A percentile compares a stretch with the other conserved stretches of the same genome.
Evolutionary conservation across 2,113 vertebrate species (phyloP).

Genomic region (Prionailurus bengalensis): DNA sequence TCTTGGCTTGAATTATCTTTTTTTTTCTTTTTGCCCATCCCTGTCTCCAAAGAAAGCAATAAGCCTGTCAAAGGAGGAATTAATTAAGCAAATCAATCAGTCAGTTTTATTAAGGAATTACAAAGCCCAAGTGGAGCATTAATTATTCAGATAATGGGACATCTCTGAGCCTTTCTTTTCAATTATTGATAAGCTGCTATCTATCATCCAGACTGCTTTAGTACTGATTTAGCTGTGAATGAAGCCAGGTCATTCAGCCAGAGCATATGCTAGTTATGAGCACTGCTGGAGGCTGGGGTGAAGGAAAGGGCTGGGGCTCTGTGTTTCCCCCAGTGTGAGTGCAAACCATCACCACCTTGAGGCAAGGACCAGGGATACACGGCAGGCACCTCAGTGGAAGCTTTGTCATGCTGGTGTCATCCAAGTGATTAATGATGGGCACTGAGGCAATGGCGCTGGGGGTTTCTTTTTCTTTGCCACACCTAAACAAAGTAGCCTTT

Average conservation of each 20-base stretch:
- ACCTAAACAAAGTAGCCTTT: background rate
- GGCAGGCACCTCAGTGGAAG: constrained; percentile 55
- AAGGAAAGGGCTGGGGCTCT: constrained; percentile 45
- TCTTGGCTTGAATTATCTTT: constrained; percentile 78
- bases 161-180: constrained; percentile 90
- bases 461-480: background rate
- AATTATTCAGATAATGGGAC: constrained; percentile 93
- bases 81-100: constrained; percentile 94
- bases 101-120: constrained; percentile 93
- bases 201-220: constrained; percentile 89
- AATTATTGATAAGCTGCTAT: constrained; percentile 91
- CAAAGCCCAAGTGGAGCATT: constrained; percentile 91
- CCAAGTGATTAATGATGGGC: constrained; percentile 33
- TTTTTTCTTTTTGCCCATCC: constrained; percentile 51
- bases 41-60: constrained; percentile 88
- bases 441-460: background rate
- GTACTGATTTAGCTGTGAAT: constrained; percentile 89
- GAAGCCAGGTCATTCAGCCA: constrained; percentile 87
- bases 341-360: constrained; percentile 31
- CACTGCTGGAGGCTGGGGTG: constrained; percentile 21
- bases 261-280: constrained; percentile 85
- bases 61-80: constrained; percentile 90
- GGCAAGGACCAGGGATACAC: background rate
- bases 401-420: background rate
- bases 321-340: constrained; percentile 23